A percentile compares a stretch with the other conserved stretches of the same genome.
phyloP scores from a whole-genome alignment of 2,797 vertebrate species.

The Cottoperca gobio region DNA sequence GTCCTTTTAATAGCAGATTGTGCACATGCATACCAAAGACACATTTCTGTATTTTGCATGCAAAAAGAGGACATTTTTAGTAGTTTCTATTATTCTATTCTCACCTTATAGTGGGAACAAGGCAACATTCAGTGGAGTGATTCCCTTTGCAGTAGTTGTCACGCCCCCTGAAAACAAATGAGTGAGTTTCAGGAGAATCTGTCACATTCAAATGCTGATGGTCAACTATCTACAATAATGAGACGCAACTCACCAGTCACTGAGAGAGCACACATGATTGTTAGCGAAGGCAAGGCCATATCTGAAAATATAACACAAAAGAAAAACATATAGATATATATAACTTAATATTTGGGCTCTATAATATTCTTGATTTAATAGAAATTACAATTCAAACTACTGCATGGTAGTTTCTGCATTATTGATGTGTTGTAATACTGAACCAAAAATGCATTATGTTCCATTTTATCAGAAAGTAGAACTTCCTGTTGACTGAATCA shows the following conservation, averaged over 20 bases:
- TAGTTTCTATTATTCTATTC: neutral
- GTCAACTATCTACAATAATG: neutral
- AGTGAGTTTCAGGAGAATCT: neutral
- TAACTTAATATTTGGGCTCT: neutral
- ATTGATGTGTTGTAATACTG: neutral
- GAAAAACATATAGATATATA: neutral
- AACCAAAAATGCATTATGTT: neutral
- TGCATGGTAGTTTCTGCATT: neutral
- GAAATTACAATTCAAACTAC: neutral
- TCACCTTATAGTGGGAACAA: slow-evolving; percentile 85
- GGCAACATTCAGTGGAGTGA: slow-evolving; percentile 74
- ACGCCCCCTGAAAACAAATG: slow-evolving; percentile 69
- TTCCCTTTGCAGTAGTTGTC: slow-evolving; percentile 73
- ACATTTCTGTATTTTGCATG: no score
- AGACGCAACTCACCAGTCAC: slow-evolving; percentile 80
- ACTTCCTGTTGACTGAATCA: neutral
- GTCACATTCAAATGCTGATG: neutral
- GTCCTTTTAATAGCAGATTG: no score
- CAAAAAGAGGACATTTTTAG: no score
- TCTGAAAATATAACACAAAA: slow-evolving; percentile 67
- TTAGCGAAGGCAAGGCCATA: slow-evolving; percentile 81
- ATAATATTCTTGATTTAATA: neutral
- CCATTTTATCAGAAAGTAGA: neutral
- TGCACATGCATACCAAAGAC: no score
- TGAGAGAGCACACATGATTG: slow-evolving; percentile 83